phyloP scores from a whole-genome alignment of 1,140 invertebrate genomes.

The Drosophila rhopaloa region DNA sequence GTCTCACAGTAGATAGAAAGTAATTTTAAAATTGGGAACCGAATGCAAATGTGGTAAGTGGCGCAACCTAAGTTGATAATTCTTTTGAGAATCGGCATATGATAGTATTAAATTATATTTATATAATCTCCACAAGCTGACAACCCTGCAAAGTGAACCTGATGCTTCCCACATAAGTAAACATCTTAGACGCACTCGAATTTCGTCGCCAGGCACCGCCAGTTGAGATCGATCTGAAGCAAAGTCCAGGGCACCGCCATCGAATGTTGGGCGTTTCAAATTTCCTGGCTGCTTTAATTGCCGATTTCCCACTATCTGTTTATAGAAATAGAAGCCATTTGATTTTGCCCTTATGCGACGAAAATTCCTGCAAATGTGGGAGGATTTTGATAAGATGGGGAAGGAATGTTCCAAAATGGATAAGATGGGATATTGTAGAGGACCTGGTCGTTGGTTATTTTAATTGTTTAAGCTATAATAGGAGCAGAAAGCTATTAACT shows the following conservation, averaged over 20 bases:
- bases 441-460: too few species aligned
- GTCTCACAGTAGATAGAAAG: too few species aligned
- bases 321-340: slow-evolving; percentile 9
- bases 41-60: too few species aligned
- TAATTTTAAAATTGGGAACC: too few species aligned
- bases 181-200: slow-evolving; percentile 39
- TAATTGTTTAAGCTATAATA: too few species aligned
- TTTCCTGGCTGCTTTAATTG: slow-evolving; percentile 37
- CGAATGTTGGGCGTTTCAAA: slow-evolving; percentile 52
- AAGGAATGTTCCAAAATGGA: too few species aligned
- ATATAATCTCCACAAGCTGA: not conserved
- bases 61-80: too few species aligned
- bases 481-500: too few species aligned
- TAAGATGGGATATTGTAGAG: too few species aligned
- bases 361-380: slow-evolving; percentile 26
- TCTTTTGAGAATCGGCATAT: too few species aligned
- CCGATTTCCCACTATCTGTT: slow-evolving; percentile 34
- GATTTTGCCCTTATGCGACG: slow-evolving; percentile 16
- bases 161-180: slow-evolving; percentile 42
- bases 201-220: slow-evolving; percentile 53
- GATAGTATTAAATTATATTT: too few species aligned
- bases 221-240: slow-evolving; percentile 7
- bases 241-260: slow-evolving; percentile 33
- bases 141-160: slow-evolving; percentile 30
- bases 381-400: not conserved